Conservation (phyloP, 2,888 invertebrate genomes). For the Phengaris arion region DNA sequence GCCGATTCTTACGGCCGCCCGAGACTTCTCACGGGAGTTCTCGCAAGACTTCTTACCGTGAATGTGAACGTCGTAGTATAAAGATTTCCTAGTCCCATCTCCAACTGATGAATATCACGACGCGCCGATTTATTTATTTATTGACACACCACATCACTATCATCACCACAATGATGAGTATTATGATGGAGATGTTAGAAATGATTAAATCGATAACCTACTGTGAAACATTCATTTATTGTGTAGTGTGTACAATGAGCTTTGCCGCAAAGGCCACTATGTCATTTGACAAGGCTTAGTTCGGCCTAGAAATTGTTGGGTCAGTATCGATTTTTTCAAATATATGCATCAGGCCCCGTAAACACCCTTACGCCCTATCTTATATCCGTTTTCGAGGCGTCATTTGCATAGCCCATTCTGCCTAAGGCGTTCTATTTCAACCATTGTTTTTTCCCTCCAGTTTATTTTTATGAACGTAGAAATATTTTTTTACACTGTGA, state of each 20-base stretch:
- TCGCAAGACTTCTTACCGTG: too few species aligned
- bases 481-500: conserved; percentile 5
- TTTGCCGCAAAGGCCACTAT: neutral
- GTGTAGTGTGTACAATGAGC: neutral
- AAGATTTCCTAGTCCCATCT: too few species aligned
- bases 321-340: conserved; percentile 23
- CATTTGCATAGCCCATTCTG: conserved; percentile 16
- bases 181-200: neutral
- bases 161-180: too few species aligned
- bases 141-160: too few species aligned
- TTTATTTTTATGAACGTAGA: conserved; percentile 4
- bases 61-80: too few species aligned
- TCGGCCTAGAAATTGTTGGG: conserved; percentile 18
- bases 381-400: conserved; percentile 24
- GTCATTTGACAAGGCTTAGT: neutral
- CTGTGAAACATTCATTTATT: neutral
- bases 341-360: conserved; percentile 21
- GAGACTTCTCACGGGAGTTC: too few species aligned
- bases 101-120: too few species aligned
- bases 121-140: too few species aligned
- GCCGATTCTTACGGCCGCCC: too few species aligned
- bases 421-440: conserved; percentile 18
- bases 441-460: conserved; percentile 8
- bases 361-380: conserved; percentile 24
- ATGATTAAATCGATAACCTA: neutral